These are phyloP conservation scores for Eupeodes latifasciatus DNA, from an alignment of 2,888 invertebrate species.

Conservation along the genomic window DNA sequence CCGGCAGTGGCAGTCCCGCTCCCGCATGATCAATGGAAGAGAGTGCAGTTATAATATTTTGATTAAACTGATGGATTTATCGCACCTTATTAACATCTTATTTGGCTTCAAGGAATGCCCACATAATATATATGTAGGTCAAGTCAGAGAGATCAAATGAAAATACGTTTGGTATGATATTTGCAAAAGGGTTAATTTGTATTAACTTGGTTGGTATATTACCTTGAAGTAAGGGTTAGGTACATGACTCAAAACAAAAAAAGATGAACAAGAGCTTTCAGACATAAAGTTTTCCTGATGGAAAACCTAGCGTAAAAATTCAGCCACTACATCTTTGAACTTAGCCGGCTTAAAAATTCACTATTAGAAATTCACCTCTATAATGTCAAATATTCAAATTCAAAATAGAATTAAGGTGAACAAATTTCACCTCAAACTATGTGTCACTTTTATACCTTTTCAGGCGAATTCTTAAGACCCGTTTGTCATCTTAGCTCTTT, in stretches of 20 bases:
- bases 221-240: not conserved
- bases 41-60: slow-evolving; percentile 63
- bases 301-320: too few species aligned
- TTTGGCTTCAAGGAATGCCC: slow-evolving; percentile 26
- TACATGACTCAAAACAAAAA: not conserved
- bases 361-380: too few species aligned
- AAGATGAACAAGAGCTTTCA: not conserved
- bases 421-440: not conserved
- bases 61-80: slow-evolving; percentile 60
- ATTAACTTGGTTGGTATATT: not conserved
- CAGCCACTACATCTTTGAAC: too few species aligned
- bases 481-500: not conserved
- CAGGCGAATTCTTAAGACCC: not conserved
- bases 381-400: too few species aligned
- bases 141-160: slow-evolving; percentile 23
- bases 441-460: not conserved
- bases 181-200: slow-evolving; percentile 17
- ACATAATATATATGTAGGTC: slow-evolving; percentile 43
- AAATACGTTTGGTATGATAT: slow-evolving; percentile 22
- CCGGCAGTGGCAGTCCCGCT: slow-evolving; percentile 32
- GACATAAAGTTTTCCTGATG: too few species aligned
- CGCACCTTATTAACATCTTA: slow-evolving; percentile 72
- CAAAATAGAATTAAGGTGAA: too few species aligned
- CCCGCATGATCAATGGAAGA: slow-evolving; percentile 43
- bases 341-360: too few species aligned